These are phyloP conservation scores for Heliconius sara DNA, from an alignment of 2,888 invertebrate genomes.

Conservation along the genomic window DNA sequence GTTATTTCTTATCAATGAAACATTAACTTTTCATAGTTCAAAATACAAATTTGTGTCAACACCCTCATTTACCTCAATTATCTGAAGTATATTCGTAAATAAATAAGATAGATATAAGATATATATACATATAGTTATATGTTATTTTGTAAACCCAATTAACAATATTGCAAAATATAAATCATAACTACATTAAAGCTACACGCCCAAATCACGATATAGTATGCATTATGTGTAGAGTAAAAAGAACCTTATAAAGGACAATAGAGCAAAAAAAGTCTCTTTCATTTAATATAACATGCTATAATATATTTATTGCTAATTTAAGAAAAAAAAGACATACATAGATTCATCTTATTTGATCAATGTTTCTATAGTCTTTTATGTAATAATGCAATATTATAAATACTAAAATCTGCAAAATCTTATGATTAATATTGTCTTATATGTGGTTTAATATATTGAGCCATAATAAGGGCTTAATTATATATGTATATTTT, in stretches of 20 bases:
- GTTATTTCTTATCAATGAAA: neutral
- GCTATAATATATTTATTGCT: no score
- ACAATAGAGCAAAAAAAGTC: no score
- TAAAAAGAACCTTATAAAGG: no score
- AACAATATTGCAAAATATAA: neutral
- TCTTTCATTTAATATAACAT: neutral
- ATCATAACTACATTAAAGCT: neutral
- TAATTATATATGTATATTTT: no score
- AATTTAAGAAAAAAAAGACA: no score
- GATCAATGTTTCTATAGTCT: no score
- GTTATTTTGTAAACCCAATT: neutral
- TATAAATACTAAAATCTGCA: no score
- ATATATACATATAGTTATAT: neutral
- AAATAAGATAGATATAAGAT: neutral
- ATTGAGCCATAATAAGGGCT: no score
- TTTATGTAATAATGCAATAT: neutral
- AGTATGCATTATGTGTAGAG: no score
- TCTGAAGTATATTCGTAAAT: neutral
- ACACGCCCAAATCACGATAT: neutral
- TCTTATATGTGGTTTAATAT: no score
- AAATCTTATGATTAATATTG: no score
- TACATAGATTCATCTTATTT: neutral
- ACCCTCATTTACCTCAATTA: neutral
- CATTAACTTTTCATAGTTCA: slow-evolving; percentile 1
- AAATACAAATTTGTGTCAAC: slow-evolving; percentile 5